Evolutionary conservation across 1,140 invertebrate species (phyloP).

Genomic region (Manduca sexta): DNA sequence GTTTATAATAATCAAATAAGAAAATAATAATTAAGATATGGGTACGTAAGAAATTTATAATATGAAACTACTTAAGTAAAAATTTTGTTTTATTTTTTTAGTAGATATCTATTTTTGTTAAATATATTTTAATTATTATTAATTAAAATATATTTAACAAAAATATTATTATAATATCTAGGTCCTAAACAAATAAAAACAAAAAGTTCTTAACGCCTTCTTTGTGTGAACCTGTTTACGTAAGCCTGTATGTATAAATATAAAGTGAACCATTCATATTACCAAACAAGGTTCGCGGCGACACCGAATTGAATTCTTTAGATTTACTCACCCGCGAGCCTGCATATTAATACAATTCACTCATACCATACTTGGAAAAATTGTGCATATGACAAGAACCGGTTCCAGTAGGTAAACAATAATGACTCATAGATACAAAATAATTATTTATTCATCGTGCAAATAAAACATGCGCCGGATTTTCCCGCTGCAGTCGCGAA

Average conservation of each 20-base stretch:
- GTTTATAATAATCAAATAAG: no score
- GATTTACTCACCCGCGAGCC: slow-evolving; percentile 19
- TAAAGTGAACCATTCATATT: slow-evolving; percentile 14
- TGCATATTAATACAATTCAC: slow-evolving; percentile 31
- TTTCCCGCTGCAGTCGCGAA: slow-evolving; percentile 14
- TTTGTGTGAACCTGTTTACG: no score
- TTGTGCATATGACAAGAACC: slow-evolving; percentile 44
- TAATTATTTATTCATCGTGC: slow-evolving; percentile 16
- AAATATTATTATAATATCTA: no score
- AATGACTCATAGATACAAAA: slow-evolving; percentile 34
- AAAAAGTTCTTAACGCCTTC: no score
- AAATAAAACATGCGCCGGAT: slow-evolving; percentile 10
- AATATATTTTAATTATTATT: no score
- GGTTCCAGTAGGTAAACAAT: slow-evolving; percentile 30
- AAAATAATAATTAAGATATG: no score
- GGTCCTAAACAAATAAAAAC: neutral
- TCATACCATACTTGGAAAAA: slow-evolving; percentile 48
- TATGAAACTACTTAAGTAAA: no score
- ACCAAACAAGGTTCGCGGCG: slow-evolving; percentile 20
- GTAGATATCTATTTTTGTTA: no score
- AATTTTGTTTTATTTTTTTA: no score
- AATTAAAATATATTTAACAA: no score
- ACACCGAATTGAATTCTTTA: slow-evolving; percentile 6
- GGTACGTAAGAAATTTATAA: no score
- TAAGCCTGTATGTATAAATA: no score